Conservation (phyloP, 2,797 vertebrate species). For the Acropternis orthonyx region DNA sequence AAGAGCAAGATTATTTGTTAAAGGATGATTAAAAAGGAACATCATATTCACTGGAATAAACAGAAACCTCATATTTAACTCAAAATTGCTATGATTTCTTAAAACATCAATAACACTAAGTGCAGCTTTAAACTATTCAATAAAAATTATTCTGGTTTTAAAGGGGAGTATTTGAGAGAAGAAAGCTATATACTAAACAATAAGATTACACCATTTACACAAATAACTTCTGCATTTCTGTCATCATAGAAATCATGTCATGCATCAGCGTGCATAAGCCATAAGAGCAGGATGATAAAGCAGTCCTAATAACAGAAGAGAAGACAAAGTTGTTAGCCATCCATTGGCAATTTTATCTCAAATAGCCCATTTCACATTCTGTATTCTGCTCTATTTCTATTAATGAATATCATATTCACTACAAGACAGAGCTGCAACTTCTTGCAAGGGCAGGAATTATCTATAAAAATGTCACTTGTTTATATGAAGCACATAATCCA, state of each 20-base stretch:
- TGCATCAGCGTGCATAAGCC: background rate
- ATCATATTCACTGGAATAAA: constrained; percentile 4
- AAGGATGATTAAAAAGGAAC: background rate
- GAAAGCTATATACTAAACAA: background rate
- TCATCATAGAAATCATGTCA: background rate
- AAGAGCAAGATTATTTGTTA: background rate
- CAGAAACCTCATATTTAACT: background rate
- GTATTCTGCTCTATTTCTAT: background rate
- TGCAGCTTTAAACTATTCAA: constrained; percentile 38
- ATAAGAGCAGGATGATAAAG: background rate
- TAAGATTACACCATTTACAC: constrained; percentile 28
- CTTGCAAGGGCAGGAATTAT: background rate
- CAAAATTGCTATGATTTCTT: background rate
- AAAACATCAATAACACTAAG: constrained; percentile 39
- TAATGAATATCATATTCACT: background rate
- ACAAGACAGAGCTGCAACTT: background rate
- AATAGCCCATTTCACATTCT: background rate
- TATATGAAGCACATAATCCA: background rate
- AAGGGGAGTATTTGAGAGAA: background rate
- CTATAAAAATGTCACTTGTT: background rate
- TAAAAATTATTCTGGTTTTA: constrained; percentile 13
- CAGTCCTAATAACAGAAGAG: background rate
- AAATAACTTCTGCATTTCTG: constrained; percentile 23
- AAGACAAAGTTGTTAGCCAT: background rate
- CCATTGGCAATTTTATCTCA: background rate